A percentile compares a stretch with the other conserved stretches of the same genome.
These are phyloP conservation scores for Dryobota labecula DNA, from an alignment of 2,888 invertebrate species.

Conservation along the genomic window DNA sequence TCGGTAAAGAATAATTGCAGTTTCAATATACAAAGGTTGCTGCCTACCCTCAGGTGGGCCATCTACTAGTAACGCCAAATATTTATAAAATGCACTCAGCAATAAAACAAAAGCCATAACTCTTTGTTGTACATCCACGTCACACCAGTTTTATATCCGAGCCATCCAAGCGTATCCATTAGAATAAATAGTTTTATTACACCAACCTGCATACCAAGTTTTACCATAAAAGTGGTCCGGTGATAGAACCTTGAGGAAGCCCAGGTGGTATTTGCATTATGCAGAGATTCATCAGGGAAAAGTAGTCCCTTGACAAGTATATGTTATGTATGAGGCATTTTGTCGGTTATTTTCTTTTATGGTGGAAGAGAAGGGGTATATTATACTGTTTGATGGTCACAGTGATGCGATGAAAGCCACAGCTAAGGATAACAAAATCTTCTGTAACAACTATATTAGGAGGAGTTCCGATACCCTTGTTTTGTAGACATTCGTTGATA, in stretches of 20 bases:
- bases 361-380: background rate
- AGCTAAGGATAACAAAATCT: background rate
- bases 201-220: slow-evolving; percentile 21
- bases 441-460: background rate
- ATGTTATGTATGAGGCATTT: slow-evolving; percentile 47
- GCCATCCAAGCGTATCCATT: slow-evolving; percentile 14
- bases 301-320: slow-evolving; percentile 46
- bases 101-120: slow-evolving; percentile 7
- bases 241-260: slow-evolving; percentile 36
- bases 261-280: slow-evolving; percentile 59
- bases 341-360: slow-evolving; percentile 30
- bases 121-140: background rate
- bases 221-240: slow-evolving; percentile 41
- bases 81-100: too few species aligned
- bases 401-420: background rate
- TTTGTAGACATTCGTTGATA: background rate
- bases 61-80: background rate
- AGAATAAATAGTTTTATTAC: slow-evolving; percentile 43
- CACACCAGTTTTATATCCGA: slow-evolving; percentile 13
- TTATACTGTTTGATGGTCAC: background rate
- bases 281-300: slow-evolving; percentile 61
- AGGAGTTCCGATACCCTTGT: background rate
- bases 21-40: too few species aligned
- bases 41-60: background rate
- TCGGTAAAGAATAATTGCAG: background rate